Conservation (phyloP, 2,797 vertebrate genomes). For the Loris lydekkerianus region DNA sequence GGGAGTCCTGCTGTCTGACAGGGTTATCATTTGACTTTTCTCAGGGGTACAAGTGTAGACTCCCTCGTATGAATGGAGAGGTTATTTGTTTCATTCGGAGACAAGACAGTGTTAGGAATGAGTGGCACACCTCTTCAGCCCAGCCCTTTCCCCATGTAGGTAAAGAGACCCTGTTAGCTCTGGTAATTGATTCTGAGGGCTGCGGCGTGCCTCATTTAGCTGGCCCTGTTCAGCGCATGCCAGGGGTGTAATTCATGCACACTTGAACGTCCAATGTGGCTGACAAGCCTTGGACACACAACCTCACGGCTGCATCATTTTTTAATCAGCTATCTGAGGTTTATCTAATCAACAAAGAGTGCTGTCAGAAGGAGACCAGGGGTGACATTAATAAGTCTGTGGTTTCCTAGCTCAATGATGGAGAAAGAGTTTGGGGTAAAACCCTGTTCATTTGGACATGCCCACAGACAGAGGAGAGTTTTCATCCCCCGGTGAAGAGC, state of each 20-base stretch:
- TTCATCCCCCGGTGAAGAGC: neutral
- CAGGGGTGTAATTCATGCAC: constrained; percentile 73
- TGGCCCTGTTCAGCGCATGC: constrained; percentile 72
- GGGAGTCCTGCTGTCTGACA: neutral
- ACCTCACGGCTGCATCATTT: constrained; percentile 51
- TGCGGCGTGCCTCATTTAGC: constrained; percentile 82
- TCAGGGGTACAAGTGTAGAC: neutral
- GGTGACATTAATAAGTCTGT: constrained; percentile 56
- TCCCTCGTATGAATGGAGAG: neutral
- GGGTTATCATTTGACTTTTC: neutral
- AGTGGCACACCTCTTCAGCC: constrained; percentile 31
- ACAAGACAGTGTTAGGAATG: constrained; percentile 30
- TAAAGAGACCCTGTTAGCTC: constrained; percentile 82
- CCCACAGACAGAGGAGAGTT: neutral
- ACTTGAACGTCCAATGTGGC: constrained; percentile 75
- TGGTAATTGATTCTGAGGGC: constrained; percentile 86
- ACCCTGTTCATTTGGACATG: neutral
- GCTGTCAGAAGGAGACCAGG: constrained; percentile 56
- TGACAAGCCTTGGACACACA: constrained; percentile 70
- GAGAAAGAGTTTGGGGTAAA: constrained; percentile 38
- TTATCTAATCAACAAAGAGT: constrained; percentile 81
- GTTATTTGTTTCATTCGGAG: constrained; percentile 24
- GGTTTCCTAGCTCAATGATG: neutral
- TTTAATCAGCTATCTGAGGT: constrained; percentile 83
- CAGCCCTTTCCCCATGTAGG: constrained; percentile 72